Conservation (phyloP, 2,113 vertebrate species). For the Oncorhynchus kisutch region DNA sequence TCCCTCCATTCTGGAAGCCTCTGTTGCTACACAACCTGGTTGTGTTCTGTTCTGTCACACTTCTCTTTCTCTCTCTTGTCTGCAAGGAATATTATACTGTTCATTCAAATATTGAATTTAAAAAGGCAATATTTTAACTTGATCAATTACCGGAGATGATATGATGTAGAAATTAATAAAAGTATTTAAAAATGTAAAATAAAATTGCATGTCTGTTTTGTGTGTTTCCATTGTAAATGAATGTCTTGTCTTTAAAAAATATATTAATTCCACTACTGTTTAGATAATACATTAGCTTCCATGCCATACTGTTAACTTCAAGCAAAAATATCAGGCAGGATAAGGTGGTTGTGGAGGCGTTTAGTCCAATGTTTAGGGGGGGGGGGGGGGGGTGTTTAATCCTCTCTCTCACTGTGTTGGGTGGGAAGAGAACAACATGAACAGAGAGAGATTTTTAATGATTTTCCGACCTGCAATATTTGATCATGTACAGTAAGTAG, state of each 20-base stretch:
- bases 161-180: slow-evolving; percentile 64
- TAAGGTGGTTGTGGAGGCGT: no score
- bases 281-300: not conserved
- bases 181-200: slow-evolving; percentile 54
- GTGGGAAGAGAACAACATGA: no score
- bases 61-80: no score
- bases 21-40: not conserved
- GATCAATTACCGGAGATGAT: slow-evolving; percentile 46
- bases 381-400: not conserved
- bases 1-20: slow-evolving; percentile 17
- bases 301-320: not conserved
- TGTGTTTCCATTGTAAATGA: not conserved
- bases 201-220: not conserved
- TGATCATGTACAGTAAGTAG: not conserved
- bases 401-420: not conserved
- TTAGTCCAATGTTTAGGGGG: not conserved
- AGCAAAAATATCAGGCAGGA: no score
- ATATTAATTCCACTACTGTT: no score
- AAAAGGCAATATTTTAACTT: slow-evolving; percentile 53
- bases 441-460: not conserved
- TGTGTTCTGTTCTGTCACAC: not conserved
- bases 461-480: not conserved
- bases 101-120: slow-evolving; percentile 40
- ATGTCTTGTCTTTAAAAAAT: not conserved
- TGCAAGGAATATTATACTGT: not conserved